These are phyloP conservation scores for Anoura caudifer DNA, from an alignment of 2,113 vertebrate species.

Conservation along the genomic window DNA sequence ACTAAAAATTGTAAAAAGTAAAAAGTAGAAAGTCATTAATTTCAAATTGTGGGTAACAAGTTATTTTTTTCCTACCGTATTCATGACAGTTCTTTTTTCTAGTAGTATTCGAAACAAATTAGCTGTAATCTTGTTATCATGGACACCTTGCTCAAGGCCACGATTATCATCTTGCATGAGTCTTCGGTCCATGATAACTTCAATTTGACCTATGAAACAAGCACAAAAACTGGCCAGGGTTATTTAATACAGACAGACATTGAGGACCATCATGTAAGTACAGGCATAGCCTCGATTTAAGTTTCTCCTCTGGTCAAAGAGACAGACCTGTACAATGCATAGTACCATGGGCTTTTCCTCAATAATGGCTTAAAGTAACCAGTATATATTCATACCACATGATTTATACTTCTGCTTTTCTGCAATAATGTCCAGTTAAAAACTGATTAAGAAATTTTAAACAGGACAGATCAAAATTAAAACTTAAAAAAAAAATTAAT, in stretches of 20 bases:
- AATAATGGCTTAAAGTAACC: background rate
- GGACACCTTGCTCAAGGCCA: slow-evolving; percentile 93
- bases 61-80: slow-evolving; percentile 78
- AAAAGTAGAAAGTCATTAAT: background rate
- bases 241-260: background rate
- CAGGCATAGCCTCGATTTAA: background rate
- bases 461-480: background rate
- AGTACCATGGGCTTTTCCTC: background rate
- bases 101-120: slow-evolving; percentile 89
- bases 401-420: background rate
- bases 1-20: background rate
- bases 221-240: background rate
- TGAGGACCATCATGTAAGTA: background rate
- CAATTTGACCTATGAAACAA: slow-evolving; percentile 87
- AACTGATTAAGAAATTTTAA: background rate
- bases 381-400: background rate
- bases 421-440: background rate
- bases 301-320: background rate
- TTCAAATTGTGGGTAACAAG: background rate
- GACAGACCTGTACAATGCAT: background rate
- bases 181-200: slow-evolving; percentile 93
- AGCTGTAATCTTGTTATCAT: slow-evolving; percentile 94
- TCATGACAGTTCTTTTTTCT: slow-evolving; percentile 82
- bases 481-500: background rate
- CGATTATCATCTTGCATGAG: slow-evolving; percentile 97